Base-by-base conservation (phyloP, 2,113 vertebrate species). In the Microcebus murinus region DNA sequence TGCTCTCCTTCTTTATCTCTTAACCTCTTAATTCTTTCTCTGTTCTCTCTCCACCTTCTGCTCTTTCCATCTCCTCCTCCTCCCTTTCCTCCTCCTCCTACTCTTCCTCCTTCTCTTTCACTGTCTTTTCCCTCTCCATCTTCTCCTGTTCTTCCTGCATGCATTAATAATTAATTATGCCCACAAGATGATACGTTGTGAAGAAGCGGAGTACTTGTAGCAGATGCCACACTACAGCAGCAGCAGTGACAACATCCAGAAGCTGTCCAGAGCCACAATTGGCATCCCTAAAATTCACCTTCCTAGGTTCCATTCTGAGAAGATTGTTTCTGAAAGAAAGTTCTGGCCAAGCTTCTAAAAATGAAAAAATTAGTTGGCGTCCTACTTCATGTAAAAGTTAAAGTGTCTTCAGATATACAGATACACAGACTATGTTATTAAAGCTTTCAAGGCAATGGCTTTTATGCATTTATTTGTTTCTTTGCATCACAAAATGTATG, bases 281-380 rank as follows among this genome's bases (percentile, higher is more conserved):
- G 88, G 39, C n/a, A 84, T 50, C 39, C 27, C 34, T 91, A 71
- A 86, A 89, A 87, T 86, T 79, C 31, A 91, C 34, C 39, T 90
- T 73, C 25, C 21, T 34, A n/a, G 59, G 87, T 68, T 94, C 27
- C 39, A 68, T 77, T 89, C 39, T 52, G 13, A 67, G 39, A 79
- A 95, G 18, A 42, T 55, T 48, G n/a, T 81, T 95, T 96, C 81
- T 50, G 39, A 89, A 91, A 48, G 42, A 67, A 77, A 92, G 36
- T 45, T 89, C 50, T 79, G 11, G 25, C 31, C 50, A 52, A 79
- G 34, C 7, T 85, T 55, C 48, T 88, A 23, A 70, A 92, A 59
- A 42, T 65, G 70, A 34, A 55, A 45, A 93, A 71, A 71, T 50
- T 50, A 50, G 39, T 34, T 95, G 39, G 9, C 42, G 82, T 70